Evolutionary conservation across 2,888 invertebrate species (phyloP).

Genomic region (Zeuzera pyrina): DNA sequence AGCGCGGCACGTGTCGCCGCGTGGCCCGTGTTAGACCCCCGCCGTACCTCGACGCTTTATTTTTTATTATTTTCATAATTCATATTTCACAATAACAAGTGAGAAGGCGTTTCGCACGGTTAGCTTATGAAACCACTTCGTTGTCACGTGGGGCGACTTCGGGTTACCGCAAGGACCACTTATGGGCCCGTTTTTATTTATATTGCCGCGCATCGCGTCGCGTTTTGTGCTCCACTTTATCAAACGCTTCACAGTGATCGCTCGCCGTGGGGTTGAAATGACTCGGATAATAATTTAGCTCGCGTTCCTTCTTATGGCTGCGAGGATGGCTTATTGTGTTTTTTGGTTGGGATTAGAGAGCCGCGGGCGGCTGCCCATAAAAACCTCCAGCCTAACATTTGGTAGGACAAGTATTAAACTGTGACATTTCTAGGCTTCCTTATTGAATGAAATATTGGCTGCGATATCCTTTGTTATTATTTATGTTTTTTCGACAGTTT

Average conservation of each 20-base stretch:
- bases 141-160: constrained; percentile 26
- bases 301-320: constrained; percentile 39
- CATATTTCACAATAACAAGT: constrained; percentile 70
- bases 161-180: constrained; percentile 66
- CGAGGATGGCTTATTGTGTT: constrained; percentile 59
- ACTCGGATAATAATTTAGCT: constrained; percentile 61
- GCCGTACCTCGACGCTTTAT: constrained; percentile 45
- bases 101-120: constrained; percentile 72
- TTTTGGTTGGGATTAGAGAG: constrained; percentile 60
- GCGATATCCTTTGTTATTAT: too few species aligned
- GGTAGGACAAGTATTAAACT: background rate
- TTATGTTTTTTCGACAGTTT: too few species aligned
- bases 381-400: constrained; percentile 28
- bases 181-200: constrained; percentile 62
- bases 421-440: too few species aligned
- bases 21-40: constrained; percentile 62
- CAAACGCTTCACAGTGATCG: constrained; percentile 65
- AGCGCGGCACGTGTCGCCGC: constrained; percentile 56
- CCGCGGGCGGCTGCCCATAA: constrained; percentile 46
- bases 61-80: constrained; percentile 74
- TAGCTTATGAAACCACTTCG: constrained; percentile 64
- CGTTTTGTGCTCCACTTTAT: constrained; percentile 71
- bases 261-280: constrained; percentile 53
- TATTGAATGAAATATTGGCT: too few species aligned
- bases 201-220: constrained; percentile 35